Conservation (phyloP, 2,888 invertebrate species). For the Pantelozetes paolii region DNA sequence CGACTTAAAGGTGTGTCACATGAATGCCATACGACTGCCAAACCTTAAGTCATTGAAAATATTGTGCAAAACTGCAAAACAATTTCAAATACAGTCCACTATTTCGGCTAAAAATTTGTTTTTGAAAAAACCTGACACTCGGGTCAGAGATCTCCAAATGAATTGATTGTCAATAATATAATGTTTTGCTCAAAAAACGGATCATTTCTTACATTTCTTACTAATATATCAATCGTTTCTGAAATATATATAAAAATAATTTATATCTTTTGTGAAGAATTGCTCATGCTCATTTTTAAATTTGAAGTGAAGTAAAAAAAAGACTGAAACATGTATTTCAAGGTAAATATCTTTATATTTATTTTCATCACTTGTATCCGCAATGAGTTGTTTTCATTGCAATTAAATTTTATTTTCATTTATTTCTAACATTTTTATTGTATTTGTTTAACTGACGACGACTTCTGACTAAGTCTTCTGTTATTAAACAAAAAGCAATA, state of each 20-base stretch:
- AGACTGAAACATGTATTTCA: background rate
- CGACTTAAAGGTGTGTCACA: constrained; percentile 26
- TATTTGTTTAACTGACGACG: background rate
- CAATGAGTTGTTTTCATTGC: constrained; percentile 21
- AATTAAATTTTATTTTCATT: constrained; percentile 22
- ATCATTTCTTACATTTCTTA: too few species aligned
- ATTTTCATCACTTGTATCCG: background rate
- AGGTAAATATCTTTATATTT: constrained; percentile 28
- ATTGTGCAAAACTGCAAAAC: constrained; percentile 17
- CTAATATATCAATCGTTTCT: too few species aligned
- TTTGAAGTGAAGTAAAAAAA: background rate
- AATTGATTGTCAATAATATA: too few species aligned
- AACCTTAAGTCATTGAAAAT: constrained; percentile 23
- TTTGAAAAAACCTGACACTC: background rate
- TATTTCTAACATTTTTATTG: background rate
- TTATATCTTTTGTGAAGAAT: background rate
- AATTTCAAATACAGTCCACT: background rate
- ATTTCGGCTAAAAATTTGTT: background rate
- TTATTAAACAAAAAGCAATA: constrained; percentile 18
- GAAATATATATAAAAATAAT: background rate
- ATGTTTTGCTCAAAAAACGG: too few species aligned
- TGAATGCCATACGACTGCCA: constrained; percentile 10
- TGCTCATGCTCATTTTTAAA: background rate
- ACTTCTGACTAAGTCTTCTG: constrained; percentile 20
- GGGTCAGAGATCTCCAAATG: background rate